Conservation (phyloP, 2,797 vertebrate genomes). For the Moxostoma hubbsi region DNA sequence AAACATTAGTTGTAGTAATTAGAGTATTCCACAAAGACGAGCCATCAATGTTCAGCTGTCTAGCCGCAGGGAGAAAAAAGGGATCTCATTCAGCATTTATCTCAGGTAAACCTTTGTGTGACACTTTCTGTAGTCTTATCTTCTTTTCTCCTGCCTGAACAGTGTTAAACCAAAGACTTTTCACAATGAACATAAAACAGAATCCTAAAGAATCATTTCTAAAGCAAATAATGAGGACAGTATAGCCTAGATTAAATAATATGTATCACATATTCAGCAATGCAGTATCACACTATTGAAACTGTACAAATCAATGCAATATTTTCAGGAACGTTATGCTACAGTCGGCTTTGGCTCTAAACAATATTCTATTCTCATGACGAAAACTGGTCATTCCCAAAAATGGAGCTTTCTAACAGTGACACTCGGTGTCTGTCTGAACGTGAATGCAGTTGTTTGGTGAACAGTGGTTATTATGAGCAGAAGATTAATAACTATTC, state of each 20-base stretch:
- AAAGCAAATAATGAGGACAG: too few species aligned
- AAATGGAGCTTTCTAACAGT: background rate
- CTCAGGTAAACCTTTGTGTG: background rate
- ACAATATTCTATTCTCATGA: too few species aligned
- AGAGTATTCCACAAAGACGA: slow-evolving; percentile 46
- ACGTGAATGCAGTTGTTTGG: slow-evolving; percentile 26
- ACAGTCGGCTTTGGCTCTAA: too few species aligned
- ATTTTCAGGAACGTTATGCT: too few species aligned
- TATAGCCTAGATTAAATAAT: too few species aligned
- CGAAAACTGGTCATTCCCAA: too few species aligned
- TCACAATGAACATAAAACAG: too few species aligned
- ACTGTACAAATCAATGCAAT: too few species aligned
- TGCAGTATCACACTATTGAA: too few species aligned
- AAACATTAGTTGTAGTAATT: slow-evolving; percentile 59
- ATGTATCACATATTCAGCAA: too few species aligned
- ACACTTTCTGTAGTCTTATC: background rate
- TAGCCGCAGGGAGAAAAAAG: slow-evolving; percentile 16
- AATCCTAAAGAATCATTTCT: too few species aligned
- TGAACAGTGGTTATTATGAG: slow-evolving; percentile 22
- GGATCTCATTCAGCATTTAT: slow-evolving; percentile 14
- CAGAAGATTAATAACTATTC: slow-evolving; percentile 45
- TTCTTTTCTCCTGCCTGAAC: background rate
- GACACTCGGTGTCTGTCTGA: slow-evolving; percentile 34
- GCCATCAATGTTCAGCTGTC: slow-evolving; percentile 28
- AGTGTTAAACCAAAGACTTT: background rate